Conservation (phyloP, 53 echinoderm and acorn worm genomes). For the Paracentrotus lividus region DNA sequence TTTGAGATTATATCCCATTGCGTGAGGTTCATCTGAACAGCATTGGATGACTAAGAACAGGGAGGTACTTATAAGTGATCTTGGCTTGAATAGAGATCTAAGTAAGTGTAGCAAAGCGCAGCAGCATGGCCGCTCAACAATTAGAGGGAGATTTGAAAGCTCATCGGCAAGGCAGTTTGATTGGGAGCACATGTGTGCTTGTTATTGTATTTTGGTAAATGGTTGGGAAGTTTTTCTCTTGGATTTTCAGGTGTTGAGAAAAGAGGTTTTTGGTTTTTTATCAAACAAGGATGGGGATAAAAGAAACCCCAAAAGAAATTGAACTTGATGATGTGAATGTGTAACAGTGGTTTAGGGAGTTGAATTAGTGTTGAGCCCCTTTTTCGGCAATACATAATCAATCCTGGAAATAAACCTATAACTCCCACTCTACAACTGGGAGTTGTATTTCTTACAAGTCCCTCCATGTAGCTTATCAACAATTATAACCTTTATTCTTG, state of each 20-base stretch:
- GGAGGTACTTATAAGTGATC: neutral
- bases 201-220: constrained; percentile 54
- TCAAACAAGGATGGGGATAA: neutral
- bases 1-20: no score
- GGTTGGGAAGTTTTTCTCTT: constrained; percentile 53
- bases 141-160: constrained; percentile 28
- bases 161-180: constrained; percentile 1
- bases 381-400: neutral
- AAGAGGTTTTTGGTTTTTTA: no score
- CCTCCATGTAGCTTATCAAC: no score
- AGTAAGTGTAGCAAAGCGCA: neutral
- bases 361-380: neutral
- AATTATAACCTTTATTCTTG: no score
- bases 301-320: neutral
- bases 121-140: constrained; percentile 10
- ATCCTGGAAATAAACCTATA: no score
- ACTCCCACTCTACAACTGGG: no score
- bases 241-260: constrained; percentile 47
- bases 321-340: neutral
- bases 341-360: neutral
- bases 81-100: constrained; percentile 4
- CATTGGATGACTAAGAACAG: constrained; percentile 23
- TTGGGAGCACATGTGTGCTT: constrained; percentile 40
- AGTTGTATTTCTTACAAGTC: no score
- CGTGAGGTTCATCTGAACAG: neutral